A percentile compares a stretch with the other conserved stretches of the same genome.
Evolutionary conservation across 2,113 vertebrate genomes (phyloP).

Genomic region (Orycteropus afer): DNA sequence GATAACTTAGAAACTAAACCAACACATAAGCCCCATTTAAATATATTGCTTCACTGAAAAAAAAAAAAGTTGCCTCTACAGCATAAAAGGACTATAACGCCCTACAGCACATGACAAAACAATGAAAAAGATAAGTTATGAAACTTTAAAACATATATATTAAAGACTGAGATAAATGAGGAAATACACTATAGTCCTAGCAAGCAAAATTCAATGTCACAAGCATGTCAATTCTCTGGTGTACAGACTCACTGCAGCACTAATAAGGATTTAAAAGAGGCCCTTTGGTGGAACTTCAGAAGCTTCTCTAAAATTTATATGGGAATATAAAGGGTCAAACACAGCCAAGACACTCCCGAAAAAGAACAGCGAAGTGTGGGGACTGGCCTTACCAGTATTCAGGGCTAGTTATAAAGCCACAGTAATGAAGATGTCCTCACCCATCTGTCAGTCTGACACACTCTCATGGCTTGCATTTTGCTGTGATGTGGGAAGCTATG

Average conservation of each 20-base stretch:
- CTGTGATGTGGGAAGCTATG: too few species aligned
- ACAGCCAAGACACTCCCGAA: not conserved
- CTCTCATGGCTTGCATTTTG: too few species aligned
- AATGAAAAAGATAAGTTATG: not conserved
- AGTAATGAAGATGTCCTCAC: not conserved
- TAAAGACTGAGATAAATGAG: not conserved
- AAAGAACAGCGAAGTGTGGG: not conserved
- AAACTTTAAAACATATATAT: not conserved
- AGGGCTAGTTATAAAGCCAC: not conserved
- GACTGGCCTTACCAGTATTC: too few species aligned
- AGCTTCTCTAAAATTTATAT: not conserved
- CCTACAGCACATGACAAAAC: not conserved
- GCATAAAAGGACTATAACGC: not conserved
- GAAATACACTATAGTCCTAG: not conserved
- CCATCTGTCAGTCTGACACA: too few species aligned
- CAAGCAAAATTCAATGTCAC: constrained; percentile 21
- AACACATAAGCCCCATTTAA: constrained; percentile 13
- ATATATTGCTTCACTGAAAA: constrained; percentile 21
- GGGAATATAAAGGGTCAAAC: constrained; percentile 1
- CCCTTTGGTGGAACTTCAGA: not conserved
- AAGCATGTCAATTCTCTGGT: constrained; percentile 1
- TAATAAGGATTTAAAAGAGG: not conserved
- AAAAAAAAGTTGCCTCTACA: not conserved
- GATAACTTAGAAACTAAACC: not conserved
- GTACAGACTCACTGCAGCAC: not conserved